These are phyloP conservation scores for Nomia melanderi DNA, from an alignment of 1,140 invertebrate genomes.

Conservation along the genomic window DNA sequence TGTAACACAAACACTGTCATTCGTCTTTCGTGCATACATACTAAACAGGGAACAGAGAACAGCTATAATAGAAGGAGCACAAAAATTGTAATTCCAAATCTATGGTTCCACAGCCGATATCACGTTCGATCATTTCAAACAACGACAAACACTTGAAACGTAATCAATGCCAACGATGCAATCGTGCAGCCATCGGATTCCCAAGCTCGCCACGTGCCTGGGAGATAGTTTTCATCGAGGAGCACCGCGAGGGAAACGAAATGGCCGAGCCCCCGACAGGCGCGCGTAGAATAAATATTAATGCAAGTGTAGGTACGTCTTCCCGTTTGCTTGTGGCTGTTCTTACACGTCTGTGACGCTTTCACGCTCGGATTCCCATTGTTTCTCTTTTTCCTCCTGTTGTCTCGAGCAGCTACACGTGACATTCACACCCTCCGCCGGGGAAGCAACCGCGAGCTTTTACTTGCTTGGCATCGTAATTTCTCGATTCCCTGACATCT, in stretches of 20 bases:
- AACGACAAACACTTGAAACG: not conserved
- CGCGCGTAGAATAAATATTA: constrained; percentile 68
- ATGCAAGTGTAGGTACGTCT: constrained; percentile 49
- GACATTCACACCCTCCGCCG: constrained; percentile 36
- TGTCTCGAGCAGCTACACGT: constrained; percentile 29
- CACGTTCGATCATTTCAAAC: not conserved
- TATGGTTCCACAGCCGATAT: not conserved
- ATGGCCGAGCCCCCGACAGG: not conserved
- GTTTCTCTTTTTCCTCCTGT: constrained; percentile 49
- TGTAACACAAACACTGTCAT: too few species aligned
- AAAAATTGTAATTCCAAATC: not conserved
- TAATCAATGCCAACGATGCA: constrained; percentile 5
- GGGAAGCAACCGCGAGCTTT: constrained; percentile 1
- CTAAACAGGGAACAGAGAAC: too few species aligned
- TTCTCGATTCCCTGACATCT: constrained; percentile 36
- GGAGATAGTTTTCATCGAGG: constrained; percentile 38
- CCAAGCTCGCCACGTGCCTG: not conserved
- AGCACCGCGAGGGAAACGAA: not conserved
- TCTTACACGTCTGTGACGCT: constrained; percentile 35
- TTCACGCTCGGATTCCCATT: constrained; percentile 55
- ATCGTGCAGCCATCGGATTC: not conserved
- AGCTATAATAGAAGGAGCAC: not conserved
- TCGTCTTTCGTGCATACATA: too few species aligned
- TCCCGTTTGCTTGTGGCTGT: constrained; percentile 23
- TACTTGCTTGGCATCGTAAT: constrained; percentile 54